A percentile compares a stretch with the other conserved stretches of the same genome.
phyloP scores from a whole-genome alignment of 2,797 vertebrate genomes.

The Lacerta viridis region DNA sequence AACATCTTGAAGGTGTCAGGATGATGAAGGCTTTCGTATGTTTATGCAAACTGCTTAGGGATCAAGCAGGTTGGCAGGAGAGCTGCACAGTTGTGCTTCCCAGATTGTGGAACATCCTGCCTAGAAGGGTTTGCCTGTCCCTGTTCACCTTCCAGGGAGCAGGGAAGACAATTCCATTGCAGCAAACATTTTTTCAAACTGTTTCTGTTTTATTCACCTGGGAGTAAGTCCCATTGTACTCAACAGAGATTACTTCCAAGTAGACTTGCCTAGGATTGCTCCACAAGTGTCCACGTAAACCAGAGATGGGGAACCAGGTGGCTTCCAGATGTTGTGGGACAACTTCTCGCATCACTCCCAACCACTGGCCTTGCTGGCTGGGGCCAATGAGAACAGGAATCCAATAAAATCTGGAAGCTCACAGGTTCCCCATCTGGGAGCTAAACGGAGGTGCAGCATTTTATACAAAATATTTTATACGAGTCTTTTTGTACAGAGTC shows the following conservation, averaged over 20 bases:
- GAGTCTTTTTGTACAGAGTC: neutral
- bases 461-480: neutral
- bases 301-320: neutral
- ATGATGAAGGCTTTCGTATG: too few species aligned
- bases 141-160: neutral
- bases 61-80: neutral
- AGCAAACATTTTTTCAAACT: neutral
- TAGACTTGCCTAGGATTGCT: neutral
- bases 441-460: neutral
- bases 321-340: neutral
- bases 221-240: too few species aligned
- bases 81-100: neutral
- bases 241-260: neutral
- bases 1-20: too few species aligned
- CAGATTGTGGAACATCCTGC: neutral
- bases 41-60: too few species aligned
- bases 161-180: neutral
- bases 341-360: neutral
- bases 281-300: neutral
- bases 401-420: neutral
- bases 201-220: too few species aligned
- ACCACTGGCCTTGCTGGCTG: too few species aligned
- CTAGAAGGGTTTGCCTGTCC: neutral
- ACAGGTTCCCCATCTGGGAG: too few species aligned
- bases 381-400: neutral